phyloP scores from a whole-genome alignment of 2,113 vertebrate genomes.

The Copsychus sechellarum region DNA sequence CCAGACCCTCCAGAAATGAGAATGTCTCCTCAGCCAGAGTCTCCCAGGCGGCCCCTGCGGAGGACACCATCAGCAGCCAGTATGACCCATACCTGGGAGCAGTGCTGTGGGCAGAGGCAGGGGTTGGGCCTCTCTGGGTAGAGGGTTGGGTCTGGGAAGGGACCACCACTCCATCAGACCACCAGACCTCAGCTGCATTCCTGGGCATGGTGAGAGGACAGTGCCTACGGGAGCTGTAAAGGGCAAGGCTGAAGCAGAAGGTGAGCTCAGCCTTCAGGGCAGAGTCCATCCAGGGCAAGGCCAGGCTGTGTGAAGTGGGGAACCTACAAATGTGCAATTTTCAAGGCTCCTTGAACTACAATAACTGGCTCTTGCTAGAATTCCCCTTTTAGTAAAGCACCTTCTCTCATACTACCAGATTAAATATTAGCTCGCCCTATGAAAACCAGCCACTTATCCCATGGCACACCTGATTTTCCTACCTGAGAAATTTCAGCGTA shows the following conservation, averaged over 20 bases:
- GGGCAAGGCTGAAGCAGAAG: background rate
- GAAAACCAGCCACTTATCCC: background rate
- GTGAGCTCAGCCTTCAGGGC: background rate
- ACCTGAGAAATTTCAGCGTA: background rate
- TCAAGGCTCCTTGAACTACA: background rate
- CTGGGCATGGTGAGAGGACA: background rate
- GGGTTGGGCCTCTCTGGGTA: background rate
- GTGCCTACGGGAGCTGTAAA: background rate
- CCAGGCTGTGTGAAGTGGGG: background rate
- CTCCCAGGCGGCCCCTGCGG: conserved; percentile 40
- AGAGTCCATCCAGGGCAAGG: background rate
- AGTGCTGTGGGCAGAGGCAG: background rate
- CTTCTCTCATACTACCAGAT: background rate
- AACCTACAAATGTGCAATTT: background rate
- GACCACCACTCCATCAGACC: background rate
- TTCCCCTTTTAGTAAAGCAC: background rate
- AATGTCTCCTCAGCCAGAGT: conserved; percentile 63
- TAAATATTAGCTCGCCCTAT: background rate
- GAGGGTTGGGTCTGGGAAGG: background rate
- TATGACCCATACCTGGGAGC: conserved; percentile 9
- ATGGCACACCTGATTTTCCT: background rate
- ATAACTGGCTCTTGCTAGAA: background rate
- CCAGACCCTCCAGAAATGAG: conserved; percentile 62
- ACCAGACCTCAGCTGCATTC: background rate
- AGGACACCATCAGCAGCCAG: conserved; percentile 74